phyloP scores from a whole-genome alignment of 2,797 vertebrate species.

The Melanogrammus aeglefinus region DNA sequence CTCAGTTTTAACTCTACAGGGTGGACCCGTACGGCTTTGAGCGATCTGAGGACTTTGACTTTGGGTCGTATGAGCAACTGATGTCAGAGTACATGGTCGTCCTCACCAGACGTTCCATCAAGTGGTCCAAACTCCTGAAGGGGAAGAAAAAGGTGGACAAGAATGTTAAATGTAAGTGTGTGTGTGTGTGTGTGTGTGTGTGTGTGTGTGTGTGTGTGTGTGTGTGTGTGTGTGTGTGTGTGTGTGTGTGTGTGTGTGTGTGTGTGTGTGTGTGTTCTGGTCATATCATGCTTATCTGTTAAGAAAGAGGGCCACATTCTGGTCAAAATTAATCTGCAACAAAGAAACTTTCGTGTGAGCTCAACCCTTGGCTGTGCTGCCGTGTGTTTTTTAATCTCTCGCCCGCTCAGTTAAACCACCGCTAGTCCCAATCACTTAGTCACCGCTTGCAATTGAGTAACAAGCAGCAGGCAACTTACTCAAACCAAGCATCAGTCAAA shows the following conservation, averaged over 20 bases:
- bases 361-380: background rate
- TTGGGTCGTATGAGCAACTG: conserved; percentile 83
- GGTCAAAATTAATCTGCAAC: background rate
- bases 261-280: too few relatives aligned
- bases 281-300: background rate
- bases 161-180: conserved; percentile 81
- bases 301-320: background rate
- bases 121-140: conserved; percentile 90
- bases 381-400: background rate
- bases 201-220: too few relatives aligned
- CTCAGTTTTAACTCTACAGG: conserved; percentile 29
- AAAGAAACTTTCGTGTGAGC: background rate
- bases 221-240: too few relatives aligned
- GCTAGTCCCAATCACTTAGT: background rate
- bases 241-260: too few relatives aligned
- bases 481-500: background rate
- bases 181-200: background rate
- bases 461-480: background rate
- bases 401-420: background rate
- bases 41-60: conserved; percentile 80
- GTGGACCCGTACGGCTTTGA: conserved; percentile 92
- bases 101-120: conserved; percentile 84
- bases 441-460: background rate
- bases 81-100: conserved; percentile 85
- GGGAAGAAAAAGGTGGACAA: conserved; percentile 75